phyloP scores from a whole-genome alignment of 2,113 vertebrate species.

The Sylvia atricapilla region DNA sequence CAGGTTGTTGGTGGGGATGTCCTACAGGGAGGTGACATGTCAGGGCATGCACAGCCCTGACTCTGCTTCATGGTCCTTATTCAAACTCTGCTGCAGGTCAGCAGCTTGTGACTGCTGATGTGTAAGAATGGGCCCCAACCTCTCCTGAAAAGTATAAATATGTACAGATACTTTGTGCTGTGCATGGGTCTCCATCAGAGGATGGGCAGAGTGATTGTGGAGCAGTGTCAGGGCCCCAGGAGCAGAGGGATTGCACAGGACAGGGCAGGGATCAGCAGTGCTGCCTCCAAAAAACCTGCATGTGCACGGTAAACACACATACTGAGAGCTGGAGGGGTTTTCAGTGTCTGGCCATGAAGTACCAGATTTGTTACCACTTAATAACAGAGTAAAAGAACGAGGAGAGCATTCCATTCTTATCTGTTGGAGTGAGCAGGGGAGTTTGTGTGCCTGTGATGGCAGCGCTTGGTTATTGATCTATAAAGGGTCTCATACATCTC shows the following conservation, averaged over 20 bases:
- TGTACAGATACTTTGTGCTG: not conserved
- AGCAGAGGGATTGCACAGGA: not conserved
- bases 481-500: not conserved
- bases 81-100: not conserved
- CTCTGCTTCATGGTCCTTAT: rapidly evolving
- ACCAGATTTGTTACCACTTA: not conserved
- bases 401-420: not conserved
- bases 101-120: not conserved
- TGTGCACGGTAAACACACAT: rapidly evolving
- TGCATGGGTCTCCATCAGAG: not conserved
- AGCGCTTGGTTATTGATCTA: not conserved
- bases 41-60: not conserved
- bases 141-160: rapidly evolving
- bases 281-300: not conserved
- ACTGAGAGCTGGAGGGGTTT: not conserved
- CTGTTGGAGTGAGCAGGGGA: rapidly evolving
- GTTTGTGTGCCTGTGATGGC: not conserved
- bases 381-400: not conserved
- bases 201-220: too few species aligned
- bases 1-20: not conserved
- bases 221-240: too few species aligned
- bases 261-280: not conserved
- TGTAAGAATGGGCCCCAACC: not conserved
- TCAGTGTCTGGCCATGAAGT: not conserved
- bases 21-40: rapidly evolving